These are phyloP conservation scores for Hirtodrosophila alboralis DNA, from an alignment of 2,888 invertebrate genomes.

Conservation along the genomic window DNA sequence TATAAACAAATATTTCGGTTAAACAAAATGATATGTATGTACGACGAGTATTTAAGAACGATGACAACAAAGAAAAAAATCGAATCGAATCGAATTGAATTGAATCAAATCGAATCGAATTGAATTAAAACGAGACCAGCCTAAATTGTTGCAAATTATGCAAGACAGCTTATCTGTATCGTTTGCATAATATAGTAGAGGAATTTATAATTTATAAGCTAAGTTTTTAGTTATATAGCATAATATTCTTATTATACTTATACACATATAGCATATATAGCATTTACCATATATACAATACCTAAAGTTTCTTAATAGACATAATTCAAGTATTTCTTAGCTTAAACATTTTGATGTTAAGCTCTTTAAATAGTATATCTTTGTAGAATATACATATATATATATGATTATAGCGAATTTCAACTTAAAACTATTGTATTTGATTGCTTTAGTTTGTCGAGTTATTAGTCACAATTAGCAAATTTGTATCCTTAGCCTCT, in stretches of 20 bases:
- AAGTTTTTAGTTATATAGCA: slow-evolving; percentile 49
- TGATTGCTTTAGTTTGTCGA: slow-evolving; percentile 56
- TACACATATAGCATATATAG: slow-evolving; percentile 7
- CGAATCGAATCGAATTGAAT: slow-evolving; percentile 20
- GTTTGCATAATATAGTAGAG: slow-evolving; percentile 72
- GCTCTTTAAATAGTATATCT: not conserved
- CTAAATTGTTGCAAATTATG: slow-evolving; percentile 69
- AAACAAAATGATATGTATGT: slow-evolving; percentile 31
- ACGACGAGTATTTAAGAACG: slow-evolving; percentile 50
- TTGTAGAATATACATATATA: slow-evolving; percentile 10
- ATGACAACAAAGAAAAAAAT: slow-evolving; percentile 42
- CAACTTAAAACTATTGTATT: slow-evolving; percentile 52
- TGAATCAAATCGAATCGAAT: slow-evolving; percentile 8
- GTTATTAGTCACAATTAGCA: slow-evolving; percentile 81
- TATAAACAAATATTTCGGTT: slow-evolving; percentile 53
- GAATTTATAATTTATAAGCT: slow-evolving; percentile 67
- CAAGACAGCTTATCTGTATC: slow-evolving; percentile 59
- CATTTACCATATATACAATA: slow-evolving; percentile 31
- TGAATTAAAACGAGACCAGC: slow-evolving; percentile 35
- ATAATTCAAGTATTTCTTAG: slow-evolving; percentile 54
- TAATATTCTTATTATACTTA: slow-evolving; percentile 43
- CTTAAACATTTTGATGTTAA: slow-evolving; percentile 31
- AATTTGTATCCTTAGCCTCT: slow-evolving; percentile 60
- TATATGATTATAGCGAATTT: slow-evolving; percentile 53
- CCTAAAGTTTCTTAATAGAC: slow-evolving; percentile 50